Base-by-base conservation (phyloP, 1,140 invertebrate genomes). In the Aphis gossypii region DNA sequence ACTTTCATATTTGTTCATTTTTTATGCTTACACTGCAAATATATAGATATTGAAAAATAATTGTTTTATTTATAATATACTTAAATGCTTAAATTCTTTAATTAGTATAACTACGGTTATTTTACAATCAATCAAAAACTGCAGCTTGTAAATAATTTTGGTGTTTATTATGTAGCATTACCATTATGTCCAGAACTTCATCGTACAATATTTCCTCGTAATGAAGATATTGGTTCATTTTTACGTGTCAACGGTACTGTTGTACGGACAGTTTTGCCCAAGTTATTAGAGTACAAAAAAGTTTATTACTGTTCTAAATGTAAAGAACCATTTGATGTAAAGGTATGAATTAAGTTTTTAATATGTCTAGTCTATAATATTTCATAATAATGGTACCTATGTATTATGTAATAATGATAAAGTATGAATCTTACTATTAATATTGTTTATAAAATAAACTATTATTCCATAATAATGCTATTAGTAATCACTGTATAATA, bases 221-320 rank as follows among this genome's bases (percentile, higher is more conserved):
- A 96, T 95, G 95, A 96, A 94, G 97, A 97, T 95, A 95, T 97
- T 94, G 96, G 96, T 94, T 96, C 95, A 94, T 97, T 97, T 95
- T 95, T 97, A 60, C 96, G 96, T 95, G 95, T 97, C 89, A 95
- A 95, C 94, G 96, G 96, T 7, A 98, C 97, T 93, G 96, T 98
- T 68, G 97, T 98, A 84, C 95, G 97, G 94, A 97, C 97, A 87
- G 97, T 97, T 8, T 96, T 97, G 93, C 96, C 97, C 41, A 98
- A 97, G 95, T 96, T 98, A 95, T 95, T 98, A 68, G 97, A 98
- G 95, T 96, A 96, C 95, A 96, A 97, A 94, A 96, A 97, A 94
- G 96, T 96, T 83, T 98, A 97, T 95, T 96, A 96, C 9, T 99
- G 98, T 95, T 95, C 96, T 68, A 98, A 98, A 95, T 99, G 98